These are phyloP conservation scores for Trichosurus vulpecula DNA, from an alignment of 2,797 vertebrate species.

Conservation along the genomic window DNA sequence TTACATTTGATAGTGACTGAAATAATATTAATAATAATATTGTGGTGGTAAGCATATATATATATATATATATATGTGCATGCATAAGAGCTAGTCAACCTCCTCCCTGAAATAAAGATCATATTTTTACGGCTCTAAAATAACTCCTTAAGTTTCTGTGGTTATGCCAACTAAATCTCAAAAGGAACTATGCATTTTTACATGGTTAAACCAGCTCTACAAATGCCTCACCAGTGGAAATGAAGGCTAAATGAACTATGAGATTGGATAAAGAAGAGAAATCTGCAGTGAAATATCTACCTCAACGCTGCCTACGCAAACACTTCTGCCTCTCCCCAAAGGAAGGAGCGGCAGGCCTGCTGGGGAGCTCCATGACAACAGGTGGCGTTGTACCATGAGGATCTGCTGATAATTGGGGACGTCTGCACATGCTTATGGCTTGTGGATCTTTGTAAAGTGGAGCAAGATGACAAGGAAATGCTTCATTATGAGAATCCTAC, in stretches of 20 bases:
- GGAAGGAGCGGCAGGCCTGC: not conserved
- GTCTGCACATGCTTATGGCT: not conserved
- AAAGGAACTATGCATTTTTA: conserved; percentile 74
- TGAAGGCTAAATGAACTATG: conserved; percentile 28
- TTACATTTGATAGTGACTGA: not conserved
- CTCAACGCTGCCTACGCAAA: not conserved
- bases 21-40: not conserved
- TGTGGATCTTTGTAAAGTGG: not conserved
- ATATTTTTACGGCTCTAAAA: conserved; percentile 51
- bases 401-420: not conserved
- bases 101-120: conserved; percentile 54
- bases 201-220: conserved; percentile 12
- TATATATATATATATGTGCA: too few relatives aligned
- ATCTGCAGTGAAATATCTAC: not conserved
- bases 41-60: not conserved
- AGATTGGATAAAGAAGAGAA: conserved; percentile 2
- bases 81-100: not conserved
- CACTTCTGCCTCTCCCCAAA: not conserved
- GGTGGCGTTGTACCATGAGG: not conserved
- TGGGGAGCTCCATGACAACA: not conserved
- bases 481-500: not conserved
- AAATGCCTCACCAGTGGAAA: not conserved
- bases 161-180: conserved; percentile 54
- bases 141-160: not conserved
- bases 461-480: not conserved